A percentile compares a stretch with the other conserved stretches of the same genome.
Evolutionary conservation across 2,113 vertebrate genomes (phyloP).

Genomic region (Antigone vipio): DNA sequence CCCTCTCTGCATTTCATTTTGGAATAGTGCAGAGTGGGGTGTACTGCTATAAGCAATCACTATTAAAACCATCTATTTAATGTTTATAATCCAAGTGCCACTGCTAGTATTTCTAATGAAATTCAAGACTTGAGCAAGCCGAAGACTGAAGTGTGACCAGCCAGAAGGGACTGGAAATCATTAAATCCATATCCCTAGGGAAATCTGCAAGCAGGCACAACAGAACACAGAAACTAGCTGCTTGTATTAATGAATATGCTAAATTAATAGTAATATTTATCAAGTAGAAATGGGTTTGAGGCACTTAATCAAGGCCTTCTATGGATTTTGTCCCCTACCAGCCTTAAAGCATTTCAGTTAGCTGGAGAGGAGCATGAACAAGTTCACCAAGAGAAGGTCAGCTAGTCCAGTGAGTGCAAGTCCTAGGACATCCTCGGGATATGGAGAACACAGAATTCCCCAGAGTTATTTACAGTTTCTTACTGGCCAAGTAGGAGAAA

Average conservation of each 20-base stretch:
- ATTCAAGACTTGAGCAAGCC: neutral
- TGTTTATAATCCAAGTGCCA: neutral
- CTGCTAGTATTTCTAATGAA: neutral
- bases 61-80: neutral
- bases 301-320: neutral
- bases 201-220: neutral
- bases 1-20: neutral
- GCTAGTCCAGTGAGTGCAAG: neutral
- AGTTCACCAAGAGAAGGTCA: neutral
- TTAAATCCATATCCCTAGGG: neutral
- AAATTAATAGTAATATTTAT: neutral
- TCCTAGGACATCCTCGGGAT: neutral
- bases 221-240: neutral
- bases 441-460: neutral
- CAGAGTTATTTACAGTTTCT: neutral
- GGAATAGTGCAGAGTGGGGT: neutral
- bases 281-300: neutral
- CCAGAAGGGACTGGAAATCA: neutral
- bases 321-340: neutral
- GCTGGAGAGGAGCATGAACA: neutral
- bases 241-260: neutral
- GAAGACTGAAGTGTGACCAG: neutral
- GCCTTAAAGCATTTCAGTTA: neutral
- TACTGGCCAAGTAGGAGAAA: neutral
- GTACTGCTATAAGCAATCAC: neutral